A percentile compares a stretch with the other conserved stretches of the same genome.
Conservation (phyloP, 2,888 invertebrate species). For the Sinhomidia bicolor region DNA sequence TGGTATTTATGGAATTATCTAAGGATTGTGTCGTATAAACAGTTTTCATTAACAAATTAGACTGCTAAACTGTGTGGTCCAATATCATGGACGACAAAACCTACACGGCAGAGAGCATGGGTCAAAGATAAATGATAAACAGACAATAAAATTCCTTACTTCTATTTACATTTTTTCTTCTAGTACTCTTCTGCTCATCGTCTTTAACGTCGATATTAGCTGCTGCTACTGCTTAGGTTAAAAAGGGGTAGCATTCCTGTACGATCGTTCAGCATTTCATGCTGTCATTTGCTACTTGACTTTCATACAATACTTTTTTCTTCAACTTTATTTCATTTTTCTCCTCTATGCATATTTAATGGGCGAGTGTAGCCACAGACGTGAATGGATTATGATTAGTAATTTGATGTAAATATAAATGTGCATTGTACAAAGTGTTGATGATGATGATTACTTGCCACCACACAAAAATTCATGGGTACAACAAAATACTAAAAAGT, state of each 20-base stretch:
- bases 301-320: conserved; percentile 1
- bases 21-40: conserved; percentile 10
- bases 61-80: conserved; percentile 16
- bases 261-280: neutral
- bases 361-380: neutral
- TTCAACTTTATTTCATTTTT: neutral
- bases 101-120: conserved; percentile 33
- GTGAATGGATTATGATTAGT: conserved; percentile 41
- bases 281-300: neutral
- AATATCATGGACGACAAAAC: conserved; percentile 37
- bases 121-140: conserved; percentile 38
- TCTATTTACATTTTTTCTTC: neutral
- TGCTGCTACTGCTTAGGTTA: conserved; percentile 11
- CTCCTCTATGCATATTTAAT: conserved; percentile 3
- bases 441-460: conserved; percentile 23
- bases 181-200: neutral
- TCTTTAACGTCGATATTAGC: neutral
- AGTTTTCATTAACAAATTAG: neutral
- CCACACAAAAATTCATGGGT: conserved; percentile 35
- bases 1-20: conserved; percentile 39
- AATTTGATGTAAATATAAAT: conserved; percentile 31
- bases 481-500: conserved; percentile 20
- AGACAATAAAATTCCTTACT: conserved; percentile 35
- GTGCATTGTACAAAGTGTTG: neutral
- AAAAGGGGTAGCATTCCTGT: conserved; percentile 16